These are phyloP conservation scores for Halisarca cf. caerulea DNA, from an alignment of 37 sponge, comb jelly and placozoan genomes.

Conservation along the genomic window DNA sequence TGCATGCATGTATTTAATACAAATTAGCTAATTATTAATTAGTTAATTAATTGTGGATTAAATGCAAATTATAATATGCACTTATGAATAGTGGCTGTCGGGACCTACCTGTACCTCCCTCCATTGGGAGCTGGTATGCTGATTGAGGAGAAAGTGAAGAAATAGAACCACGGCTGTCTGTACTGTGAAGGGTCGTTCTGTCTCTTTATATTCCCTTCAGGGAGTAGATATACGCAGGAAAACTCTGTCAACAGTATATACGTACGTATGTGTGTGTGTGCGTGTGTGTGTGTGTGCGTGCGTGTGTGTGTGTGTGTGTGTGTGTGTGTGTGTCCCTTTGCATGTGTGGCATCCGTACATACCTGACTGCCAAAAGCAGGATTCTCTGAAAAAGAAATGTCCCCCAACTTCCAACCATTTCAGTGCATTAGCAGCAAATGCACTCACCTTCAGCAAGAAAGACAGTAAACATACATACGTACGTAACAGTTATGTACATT, in stretches of 20 bases:
- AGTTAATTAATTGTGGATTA: no score
- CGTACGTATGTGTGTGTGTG: neutral
- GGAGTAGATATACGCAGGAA: neutral
- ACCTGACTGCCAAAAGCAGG: slow-evolving; percentile 59
- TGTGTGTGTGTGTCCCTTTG: no score
- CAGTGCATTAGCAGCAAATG: neutral
- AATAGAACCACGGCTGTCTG: neutral
- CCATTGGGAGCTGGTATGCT: slow-evolving; percentile 26
- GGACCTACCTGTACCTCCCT: slow-evolving; percentile 12
- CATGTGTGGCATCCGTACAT: neutral
- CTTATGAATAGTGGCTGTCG: no score
- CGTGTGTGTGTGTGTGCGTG: neutral
- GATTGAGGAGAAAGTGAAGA: neutral
- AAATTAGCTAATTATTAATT: no score
- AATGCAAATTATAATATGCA: no score
- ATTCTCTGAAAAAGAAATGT: slow-evolving; percentile 59
- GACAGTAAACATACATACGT: no score
- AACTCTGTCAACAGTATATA: no score
- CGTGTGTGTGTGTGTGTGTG: neutral
- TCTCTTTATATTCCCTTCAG: neutral
- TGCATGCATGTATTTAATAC: no score
- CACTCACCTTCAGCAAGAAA: neutral
- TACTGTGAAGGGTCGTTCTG: neutral
- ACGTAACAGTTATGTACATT: no score
- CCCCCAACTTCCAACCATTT: slow-evolving; percentile 27